Base-by-base conservation (phyloP, 2,113 vertebrate species). In the Oceanodroma tethys region DNA sequence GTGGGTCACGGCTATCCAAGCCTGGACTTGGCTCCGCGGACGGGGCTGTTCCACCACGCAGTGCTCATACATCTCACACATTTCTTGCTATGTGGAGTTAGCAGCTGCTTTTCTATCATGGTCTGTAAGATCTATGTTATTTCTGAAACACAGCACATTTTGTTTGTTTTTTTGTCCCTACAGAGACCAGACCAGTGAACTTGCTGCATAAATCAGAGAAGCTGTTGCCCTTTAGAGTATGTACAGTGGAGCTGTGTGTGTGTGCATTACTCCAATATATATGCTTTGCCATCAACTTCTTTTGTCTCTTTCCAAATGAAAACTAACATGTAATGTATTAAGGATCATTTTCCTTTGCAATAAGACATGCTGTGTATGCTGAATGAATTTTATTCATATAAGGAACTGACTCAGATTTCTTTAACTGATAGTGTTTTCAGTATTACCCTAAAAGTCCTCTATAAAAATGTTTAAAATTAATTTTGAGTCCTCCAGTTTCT, bases 341-440 rank as follows among this genome's bases (percentile, higher is more conserved):
- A 84, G 63, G 73, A 70, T 90, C 65, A 47, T 38, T 90, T 90
- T 88, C 45, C 70, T 74, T 90, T 70, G 76, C 76, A 84, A 17
- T 32, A 71, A 87, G 80, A 22, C 96, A 53, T 12, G 52, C 70
- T 89, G 81, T 56, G 34, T 81, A 73, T 15, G 25, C 52, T 79
- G 65, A 96, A 93, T 81, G 25, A 36, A 65, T 82, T 95, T 95
- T 87, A 89, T 89, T 95, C 88, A 89, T 91, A 45, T 62, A 82
- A 81, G 70, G 73, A 92, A 52, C 43, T 42, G 79, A 86, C 59
- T 95, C 83, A 55, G 92, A 89, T 92, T 88, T 90, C 63, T 93
- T 86, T 67, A 83, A 55, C 56, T 83, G 70, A 81, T 65, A 84
- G 9, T 60, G 27, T 45, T 94, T 70, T 95, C 34, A 74, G 7